These are phyloP conservation scores for Scalopus aquaticus DNA, from an alignment of 2,113 vertebrate species.

Conservation along the genomic window DNA sequence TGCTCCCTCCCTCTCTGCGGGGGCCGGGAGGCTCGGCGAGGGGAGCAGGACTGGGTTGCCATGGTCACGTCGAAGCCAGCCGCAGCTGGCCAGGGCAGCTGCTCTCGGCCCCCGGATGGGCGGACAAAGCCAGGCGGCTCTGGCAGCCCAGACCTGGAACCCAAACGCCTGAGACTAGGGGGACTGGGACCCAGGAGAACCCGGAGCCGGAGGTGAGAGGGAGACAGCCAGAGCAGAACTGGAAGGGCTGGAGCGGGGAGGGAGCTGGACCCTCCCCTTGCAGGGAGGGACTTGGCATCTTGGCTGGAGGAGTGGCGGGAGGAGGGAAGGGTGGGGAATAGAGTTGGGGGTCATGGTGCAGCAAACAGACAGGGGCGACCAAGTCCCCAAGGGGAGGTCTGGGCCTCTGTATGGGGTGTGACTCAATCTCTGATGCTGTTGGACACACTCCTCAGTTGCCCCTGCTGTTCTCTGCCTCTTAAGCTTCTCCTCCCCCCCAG, in stretches of 20 bases:
- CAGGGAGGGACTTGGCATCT: neutral
- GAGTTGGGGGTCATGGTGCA: neutral
- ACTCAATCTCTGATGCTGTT: neutral
- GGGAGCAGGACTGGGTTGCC: constrained; percentile 70
- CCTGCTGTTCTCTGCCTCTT: neutral
- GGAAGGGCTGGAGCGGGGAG: neutral
- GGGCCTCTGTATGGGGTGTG: neutral
- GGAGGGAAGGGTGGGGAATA: neutral
- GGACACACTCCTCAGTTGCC: neutral
- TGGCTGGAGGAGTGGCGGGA: neutral
- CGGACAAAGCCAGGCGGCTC: constrained; percentile 74
- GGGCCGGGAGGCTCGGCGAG: constrained; percentile 46
- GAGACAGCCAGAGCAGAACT: neutral
- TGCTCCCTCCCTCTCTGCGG: constrained; percentile 74
- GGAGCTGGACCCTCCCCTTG: neutral
- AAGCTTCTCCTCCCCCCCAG: neutral
- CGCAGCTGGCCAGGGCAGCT: constrained; percentile 80
- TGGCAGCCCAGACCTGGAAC: constrained; percentile 44
- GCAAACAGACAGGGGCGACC: neutral
- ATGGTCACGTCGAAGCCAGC: constrained; percentile 77
- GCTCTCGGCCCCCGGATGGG: constrained; percentile 60
- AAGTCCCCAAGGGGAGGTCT: neutral
- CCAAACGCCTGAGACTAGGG: constrained; percentile 33
- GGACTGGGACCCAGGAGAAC: neutral
- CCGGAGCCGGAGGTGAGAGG: constrained; percentile 59